Evolutionary conservation across 2,113 vertebrate genomes (phyloP), one percentile per base, ranked within the genome.

Genomic region (Cynocephalus volans): DNA sequence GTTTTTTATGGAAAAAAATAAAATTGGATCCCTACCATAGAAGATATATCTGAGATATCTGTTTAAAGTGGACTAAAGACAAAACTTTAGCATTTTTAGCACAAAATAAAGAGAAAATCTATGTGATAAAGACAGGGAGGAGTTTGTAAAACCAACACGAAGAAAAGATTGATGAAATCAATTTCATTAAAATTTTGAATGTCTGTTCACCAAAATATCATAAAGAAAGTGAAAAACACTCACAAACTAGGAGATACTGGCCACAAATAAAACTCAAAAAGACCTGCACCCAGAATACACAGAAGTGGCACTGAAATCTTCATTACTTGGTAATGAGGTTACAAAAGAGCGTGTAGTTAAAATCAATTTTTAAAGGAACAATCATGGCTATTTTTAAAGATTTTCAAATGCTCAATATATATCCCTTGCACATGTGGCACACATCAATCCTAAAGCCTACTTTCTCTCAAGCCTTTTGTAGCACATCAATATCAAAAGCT

Each of bases 201-300:
- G 28, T 33, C 19, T 67, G 45, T 72, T 93, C 60, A 93, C 7
- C 83, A 50, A 87, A 87, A 95, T 12, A 60, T 4, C 6, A 67
- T 23, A 58, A 60, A 80, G 45, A 69, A 10, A 80, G 45, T 48
- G 11, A 81, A 85, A 93, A 76, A n/a, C 33, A 45, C 70, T 64
- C 52, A 82, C 7, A 48, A 87, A 87, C 73, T 76, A 81, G 8
- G n/a, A 90, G 52, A 80, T 50, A 58, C 3, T 75, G 19, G 26
- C 11, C 28, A 75, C 45, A 96, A 67, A 69, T 48, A 82, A 93
- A 81, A 96, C 10, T 93, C 41, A 62, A 72, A 94, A 58, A 26
- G 60, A 72, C 65, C 11, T 54, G 19, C 41, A 88, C 26, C 80
- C 48, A 64, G 56, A 82, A 72, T 24, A 52, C 28, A 33, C 14